Conservation (phyloP, 2,797 vertebrate genomes). For the Lepus townsendii region DNA sequence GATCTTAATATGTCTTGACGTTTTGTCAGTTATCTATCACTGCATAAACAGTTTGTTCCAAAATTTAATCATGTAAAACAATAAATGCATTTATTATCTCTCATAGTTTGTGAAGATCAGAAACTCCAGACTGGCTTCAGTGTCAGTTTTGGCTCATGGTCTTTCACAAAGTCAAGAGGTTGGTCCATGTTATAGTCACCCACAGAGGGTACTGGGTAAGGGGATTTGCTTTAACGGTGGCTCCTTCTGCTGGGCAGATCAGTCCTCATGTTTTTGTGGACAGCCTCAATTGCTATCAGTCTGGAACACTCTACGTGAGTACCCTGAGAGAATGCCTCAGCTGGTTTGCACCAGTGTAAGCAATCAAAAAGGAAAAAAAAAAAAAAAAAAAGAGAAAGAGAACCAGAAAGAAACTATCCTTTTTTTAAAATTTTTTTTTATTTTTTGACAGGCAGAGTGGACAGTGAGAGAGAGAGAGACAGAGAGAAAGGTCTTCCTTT, state of each 20-base stretch:
- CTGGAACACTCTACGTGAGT: background rate
- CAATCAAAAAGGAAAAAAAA: background rate
- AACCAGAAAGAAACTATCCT: background rate
- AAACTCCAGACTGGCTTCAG: background rate
- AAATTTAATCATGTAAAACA: background rate
- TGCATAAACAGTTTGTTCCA: background rate
- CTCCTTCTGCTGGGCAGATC: background rate
- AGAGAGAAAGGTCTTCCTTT: too few species aligned
- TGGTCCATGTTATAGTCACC: background rate
- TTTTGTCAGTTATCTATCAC: background rate
- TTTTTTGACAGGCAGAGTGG: too few species aligned
- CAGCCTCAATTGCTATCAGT: background rate
- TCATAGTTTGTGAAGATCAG: background rate
- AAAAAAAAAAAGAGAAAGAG: background rate
- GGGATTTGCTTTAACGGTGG: background rate
- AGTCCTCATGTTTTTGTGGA: background rate
- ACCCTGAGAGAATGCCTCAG: background rate
- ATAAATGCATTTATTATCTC: background rate
- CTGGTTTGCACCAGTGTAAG: background rate
- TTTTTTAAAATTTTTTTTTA: too few species aligned
- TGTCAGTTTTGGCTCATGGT: background rate
- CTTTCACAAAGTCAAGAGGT: background rate
- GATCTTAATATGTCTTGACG: background rate
- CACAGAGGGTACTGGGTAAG: background rate
- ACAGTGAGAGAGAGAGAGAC: too few species aligned